A percentile compares a stretch with the other conserved stretches of the same genome.
Conservation (phyloP, 2,888 invertebrate genomes). For the Ophion costatus region DNA sequence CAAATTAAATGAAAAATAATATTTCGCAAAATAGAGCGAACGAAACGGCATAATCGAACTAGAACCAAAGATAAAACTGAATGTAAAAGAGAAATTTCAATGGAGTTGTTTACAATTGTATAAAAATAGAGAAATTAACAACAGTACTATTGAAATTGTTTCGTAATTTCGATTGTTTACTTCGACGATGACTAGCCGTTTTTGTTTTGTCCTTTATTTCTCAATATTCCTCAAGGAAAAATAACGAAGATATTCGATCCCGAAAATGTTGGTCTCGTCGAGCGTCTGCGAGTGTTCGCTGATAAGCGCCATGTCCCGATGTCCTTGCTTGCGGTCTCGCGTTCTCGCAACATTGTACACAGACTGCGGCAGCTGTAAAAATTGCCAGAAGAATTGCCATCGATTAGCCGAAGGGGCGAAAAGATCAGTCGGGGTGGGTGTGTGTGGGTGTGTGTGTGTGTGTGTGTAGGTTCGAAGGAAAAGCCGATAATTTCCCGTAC, state of each 20-base stretch:
- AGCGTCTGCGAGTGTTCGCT: background rate
- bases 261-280: slow-evolving; percentile 14
- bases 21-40: background rate
- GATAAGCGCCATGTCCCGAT: slow-evolving; percentile 28
- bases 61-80: no score
- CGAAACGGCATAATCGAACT: no score
- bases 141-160: no score
- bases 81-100: no score
- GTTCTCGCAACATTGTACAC: slow-evolving; percentile 14
- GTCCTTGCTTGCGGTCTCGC: slow-evolving; percentile 4
- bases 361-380: slow-evolving; percentile 25
- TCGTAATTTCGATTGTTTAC: no score
- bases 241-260: slow-evolving; percentile 8
- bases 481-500: slow-evolving; percentile 34
- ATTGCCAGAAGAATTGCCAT: slow-evolving; percentile 16
- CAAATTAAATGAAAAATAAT: background rate
- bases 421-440: background rate
- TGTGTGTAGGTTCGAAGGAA: background rate
- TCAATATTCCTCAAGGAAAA: background rate
- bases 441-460: background rate
- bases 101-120: no score
- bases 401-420: background rate
- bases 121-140: no score
- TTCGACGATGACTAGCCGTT: no score
- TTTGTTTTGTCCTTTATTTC: background rate